Base-by-base conservation (phyloP, 2,797 vertebrate species). In the Neostethus bicornis region DNA sequence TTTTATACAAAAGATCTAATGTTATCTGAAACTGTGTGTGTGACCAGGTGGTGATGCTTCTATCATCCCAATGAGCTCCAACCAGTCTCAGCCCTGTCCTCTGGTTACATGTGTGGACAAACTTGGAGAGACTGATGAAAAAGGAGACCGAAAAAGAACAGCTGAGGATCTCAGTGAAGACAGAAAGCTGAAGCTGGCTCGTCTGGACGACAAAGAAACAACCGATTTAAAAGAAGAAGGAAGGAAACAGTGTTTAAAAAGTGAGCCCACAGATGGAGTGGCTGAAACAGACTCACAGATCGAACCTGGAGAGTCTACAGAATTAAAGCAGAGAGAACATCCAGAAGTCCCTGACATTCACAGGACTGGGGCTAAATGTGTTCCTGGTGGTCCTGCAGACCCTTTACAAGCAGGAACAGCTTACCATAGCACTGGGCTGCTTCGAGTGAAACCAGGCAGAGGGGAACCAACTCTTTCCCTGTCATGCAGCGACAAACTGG, bases 401-500 rank as follows among this genome's bases (percentile, higher is more conserved):
- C 79, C 89, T 0, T 74, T 55, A 21, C 31, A 41, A 7, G 87
- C 94, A 0, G 95, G 96, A 0, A 26, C 23, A 1, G 85, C 80
- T 0, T 98, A 95, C 81, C 97, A 99, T 83, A 79, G 45, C 4
- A 81, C 92, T 1, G 95, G 95, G 39, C 44, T 90, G 10, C 88
- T 98, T 25, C 88, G 97, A 31, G 83, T 96, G 49, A 99, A 98
- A 80, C 97, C 97, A 0, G 97, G 97, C 5, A 91, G 97, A 3
- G 97, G 96, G 20, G 92, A 95, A 53, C 91, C 90, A 3, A 98
- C 96, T 0, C 67, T 90, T 42, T 98, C 96, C 14, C 94, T 98
- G 78, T 98, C 94, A 67, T 99, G 97, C 85, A 98, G 96, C 2
- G 97, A 99, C 77, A 98, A 99, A 73, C 65, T 99, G 75, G 93